Base-by-base conservation (phyloP, 1,140 invertebrate genomes). In the Venustaconcha ellipsiformis region DNA sequence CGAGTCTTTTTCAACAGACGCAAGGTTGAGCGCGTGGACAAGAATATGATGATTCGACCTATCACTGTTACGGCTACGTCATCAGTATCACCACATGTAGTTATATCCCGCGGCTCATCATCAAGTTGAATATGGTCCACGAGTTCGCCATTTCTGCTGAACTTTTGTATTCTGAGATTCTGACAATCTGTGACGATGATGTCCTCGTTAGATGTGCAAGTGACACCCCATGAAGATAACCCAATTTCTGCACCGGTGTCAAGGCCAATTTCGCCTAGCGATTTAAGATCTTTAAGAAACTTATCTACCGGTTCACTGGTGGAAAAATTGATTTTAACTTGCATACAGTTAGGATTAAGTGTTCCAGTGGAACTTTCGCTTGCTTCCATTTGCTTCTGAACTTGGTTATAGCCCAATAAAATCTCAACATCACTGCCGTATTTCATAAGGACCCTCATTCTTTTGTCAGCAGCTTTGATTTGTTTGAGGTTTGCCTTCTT, bases 391-490 rank as follows among this genome's bases (percentile, higher is more conserved):
- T 80, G 74, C 56, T 80, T 82, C 23, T 71, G 62, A 6, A 82
- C 73, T 77, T 82, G 81, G 55, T 82, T 82, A 67, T 82, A 85
- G 0, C 82, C 82, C 26, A 85, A 72, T 14, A 87, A 65, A 64
- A 87, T 80, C 64, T 87, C 86, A 57, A 83, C 78, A 66, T 85
- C 84, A 77, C 82, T 83, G 57, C 86, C 86, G 70, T 84, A 87
- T 20, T 81, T 79, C 37, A 85, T 63, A 55, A 87, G 72, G 26
- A 74, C 82, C 55, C 77, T 79, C 80, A 87, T 81, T 56, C 83
- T 77, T 26, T 82, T 77, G 57, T 80, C 74, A 0, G 84, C 84
- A 30, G 83, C 73, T 56, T 77, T 72, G 12, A 85, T 73, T 14
- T 76, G 80, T 70, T 82, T 82, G 18, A 68, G 66, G 15, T 72